Conservation (phyloP, 2,888 invertebrate species). For the Erebia aethiops region DNA sequence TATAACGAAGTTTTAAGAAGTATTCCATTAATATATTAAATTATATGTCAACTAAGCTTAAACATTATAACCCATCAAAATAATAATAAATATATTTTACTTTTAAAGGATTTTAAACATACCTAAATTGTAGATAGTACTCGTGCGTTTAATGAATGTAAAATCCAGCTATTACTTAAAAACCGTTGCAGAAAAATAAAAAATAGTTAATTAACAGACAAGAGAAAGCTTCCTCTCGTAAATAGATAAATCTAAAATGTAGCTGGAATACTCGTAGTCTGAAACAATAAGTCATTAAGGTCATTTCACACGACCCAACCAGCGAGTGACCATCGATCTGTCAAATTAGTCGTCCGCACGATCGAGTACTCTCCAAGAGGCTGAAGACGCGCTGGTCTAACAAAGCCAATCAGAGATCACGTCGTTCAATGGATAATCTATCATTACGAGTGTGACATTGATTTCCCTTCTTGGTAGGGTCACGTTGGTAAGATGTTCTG, state of each 20-base stretch:
- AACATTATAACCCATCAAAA: too few species aligned
- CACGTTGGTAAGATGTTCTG: conserved; percentile 54
- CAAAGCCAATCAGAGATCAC: conserved; percentile 78
- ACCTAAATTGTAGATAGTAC: too few species aligned
- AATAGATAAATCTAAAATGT: neutral
- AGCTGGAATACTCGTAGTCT: neutral
- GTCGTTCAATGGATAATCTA: conserved; percentile 75
- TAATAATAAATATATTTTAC: too few species aligned
- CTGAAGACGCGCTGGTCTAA: conserved; percentile 71
- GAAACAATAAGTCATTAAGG: conserved; percentile 56
- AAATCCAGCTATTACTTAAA: neutral
- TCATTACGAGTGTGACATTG: conserved; percentile 74
- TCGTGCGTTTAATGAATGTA: too few species aligned
- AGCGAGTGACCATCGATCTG: conserved; percentile 71
- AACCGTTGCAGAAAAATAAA: too few species aligned
- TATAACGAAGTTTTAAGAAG: too few species aligned
- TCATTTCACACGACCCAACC: conserved; percentile 57
- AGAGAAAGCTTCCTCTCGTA: too few species aligned
- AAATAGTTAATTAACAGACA: too few species aligned
- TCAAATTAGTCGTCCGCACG: conserved; percentile 73
- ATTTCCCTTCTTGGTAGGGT: conserved; percentile 67
- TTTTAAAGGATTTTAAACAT: too few species aligned
- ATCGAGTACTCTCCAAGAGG: conserved; percentile 67
- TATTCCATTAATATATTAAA: too few species aligned
- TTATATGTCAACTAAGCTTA: too few species aligned